Evolutionary conservation across 1,140 invertebrate genomes (phyloP).

Genomic region (Pogonognathellus flavescens): DNA sequence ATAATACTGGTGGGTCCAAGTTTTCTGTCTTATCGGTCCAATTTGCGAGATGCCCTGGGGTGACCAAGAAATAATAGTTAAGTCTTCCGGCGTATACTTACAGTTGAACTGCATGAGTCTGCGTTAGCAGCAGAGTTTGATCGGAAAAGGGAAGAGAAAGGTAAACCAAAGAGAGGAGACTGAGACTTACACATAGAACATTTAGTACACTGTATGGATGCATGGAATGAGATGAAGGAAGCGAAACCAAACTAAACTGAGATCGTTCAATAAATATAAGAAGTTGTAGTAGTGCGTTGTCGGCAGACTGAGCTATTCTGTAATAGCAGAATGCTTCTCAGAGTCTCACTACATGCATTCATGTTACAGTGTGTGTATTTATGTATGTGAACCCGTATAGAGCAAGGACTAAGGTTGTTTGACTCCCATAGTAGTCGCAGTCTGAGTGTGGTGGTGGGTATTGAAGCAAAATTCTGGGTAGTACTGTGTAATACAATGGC

Average conservation of each 20-base stretch:
- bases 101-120: background rate
- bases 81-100: background rate
- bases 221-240: slow-evolving; percentile 47
- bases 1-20: slow-evolving; percentile 21
- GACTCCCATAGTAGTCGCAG: background rate
- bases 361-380: background rate
- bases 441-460: background rate
- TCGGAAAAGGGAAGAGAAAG: slow-evolving; percentile 33
- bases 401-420: too few relatives aligned
- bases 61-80: background rate
- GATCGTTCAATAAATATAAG: slow-evolving; percentile 47
- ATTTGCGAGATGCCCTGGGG: slow-evolving; percentile 34
- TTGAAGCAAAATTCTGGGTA: background rate
- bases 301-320: too few relatives aligned
- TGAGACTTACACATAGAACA: too few relatives aligned
- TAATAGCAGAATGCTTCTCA: too few relatives aligned
- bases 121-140: slow-evolving; percentile 13
- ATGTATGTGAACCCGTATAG: background rate
- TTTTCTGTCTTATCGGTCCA: slow-evolving; percentile 46
- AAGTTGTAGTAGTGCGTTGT: slow-evolving; percentile 30
- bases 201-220: background rate
- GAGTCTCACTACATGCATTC: too few relatives aligned
- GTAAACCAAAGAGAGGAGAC: slow-evolving; percentile 35
- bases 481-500: too few relatives aligned
- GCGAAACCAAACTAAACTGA: slow-evolving; percentile 34